Percentiles rank a stretch among this genome's conserved stretches.
Evolutionary conservation across 2,797 vertebrate species (phyloP).

Genomic region (Rhynchonycteris naso): DNA sequence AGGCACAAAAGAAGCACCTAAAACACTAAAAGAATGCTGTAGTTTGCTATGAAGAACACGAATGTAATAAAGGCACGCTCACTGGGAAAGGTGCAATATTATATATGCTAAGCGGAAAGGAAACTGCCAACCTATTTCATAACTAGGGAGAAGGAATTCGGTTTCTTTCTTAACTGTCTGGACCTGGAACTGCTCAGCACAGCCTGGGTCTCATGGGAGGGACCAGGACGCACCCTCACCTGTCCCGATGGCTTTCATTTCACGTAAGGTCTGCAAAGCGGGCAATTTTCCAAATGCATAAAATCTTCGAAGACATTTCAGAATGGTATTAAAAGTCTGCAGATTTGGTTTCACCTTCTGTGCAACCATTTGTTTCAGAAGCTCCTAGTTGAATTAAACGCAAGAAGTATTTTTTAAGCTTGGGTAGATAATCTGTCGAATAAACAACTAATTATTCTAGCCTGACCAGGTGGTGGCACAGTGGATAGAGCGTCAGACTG

Average conservation of each 20-base stretch:
- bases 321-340: conserved; percentile 91
- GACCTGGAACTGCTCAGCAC: neutral
- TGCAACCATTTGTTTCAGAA: conserved; percentile 93
- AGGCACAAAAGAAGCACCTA: neutral
- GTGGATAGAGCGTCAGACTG: too few species aligned
- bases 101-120: neutral
- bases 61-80: neutral
- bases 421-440: neutral
- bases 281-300: conserved; percentile 82
- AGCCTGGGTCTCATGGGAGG: neutral
- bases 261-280: conserved; percentile 86
- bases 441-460: neutral
- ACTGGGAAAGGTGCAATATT: too few species aligned
- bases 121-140: neutral
- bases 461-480: too few species aligned
- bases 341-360: conserved; percentile 93
- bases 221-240: conserved; percentile 83
- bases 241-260: conserved; percentile 94
- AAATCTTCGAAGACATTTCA: conserved; percentile 89
- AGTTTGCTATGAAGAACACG: neutral
- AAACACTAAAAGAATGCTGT: neutral
- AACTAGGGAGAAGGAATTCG: neutral
- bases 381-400: conserved; percentile 85
- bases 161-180: neutral
- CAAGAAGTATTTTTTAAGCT: neutral